phyloP scores from a whole-genome alignment of 1,140 invertebrate genomes.

The Hyphantria cunea region DNA sequence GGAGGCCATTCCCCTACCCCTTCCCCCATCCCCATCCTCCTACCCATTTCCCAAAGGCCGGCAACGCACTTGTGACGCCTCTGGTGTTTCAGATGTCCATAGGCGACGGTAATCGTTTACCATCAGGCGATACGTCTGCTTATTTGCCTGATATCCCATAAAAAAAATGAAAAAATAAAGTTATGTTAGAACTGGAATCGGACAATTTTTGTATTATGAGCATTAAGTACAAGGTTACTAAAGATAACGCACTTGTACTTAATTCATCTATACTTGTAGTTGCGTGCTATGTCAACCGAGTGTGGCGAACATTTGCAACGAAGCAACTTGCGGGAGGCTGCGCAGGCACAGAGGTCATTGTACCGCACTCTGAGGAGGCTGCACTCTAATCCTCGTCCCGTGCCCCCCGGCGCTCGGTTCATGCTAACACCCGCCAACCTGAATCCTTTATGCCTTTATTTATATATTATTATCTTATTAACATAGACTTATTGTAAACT shows the following conservation, averaged over 20 bases:
- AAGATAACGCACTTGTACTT: no score
- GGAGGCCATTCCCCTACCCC: no score
- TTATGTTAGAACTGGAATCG: no score
- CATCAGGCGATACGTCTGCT: no score
- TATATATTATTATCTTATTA: neutral
- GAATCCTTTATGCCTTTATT: constrained; percentile 36
- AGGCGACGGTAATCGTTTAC: no score
- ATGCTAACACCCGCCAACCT: constrained; percentile 40
- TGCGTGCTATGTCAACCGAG: constrained; percentile 48
- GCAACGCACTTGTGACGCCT: no score
- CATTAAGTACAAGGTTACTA: constrained; percentile 29
- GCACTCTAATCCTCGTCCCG: constrained; percentile 56
- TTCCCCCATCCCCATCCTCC: no score
- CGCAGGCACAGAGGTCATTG: constrained; percentile 67
- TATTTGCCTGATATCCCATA: no score
- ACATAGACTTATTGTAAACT: neutral
- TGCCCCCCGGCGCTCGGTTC: constrained; percentile 27
- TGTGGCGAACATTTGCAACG: constrained; percentile 47
- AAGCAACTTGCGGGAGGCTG: constrained; percentile 45
- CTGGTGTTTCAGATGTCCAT: no score
- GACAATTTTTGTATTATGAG: constrained; percentile 15
- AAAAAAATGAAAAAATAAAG: no score
- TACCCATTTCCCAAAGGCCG: no score
- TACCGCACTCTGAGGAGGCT: constrained; percentile 58
- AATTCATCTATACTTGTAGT: no score